A percentile compares a stretch with the other conserved stretches of the same genome.
Conservation (phyloP, 2,113 vertebrate genomes). For the Oncorhynchus mykiss region DNA sequence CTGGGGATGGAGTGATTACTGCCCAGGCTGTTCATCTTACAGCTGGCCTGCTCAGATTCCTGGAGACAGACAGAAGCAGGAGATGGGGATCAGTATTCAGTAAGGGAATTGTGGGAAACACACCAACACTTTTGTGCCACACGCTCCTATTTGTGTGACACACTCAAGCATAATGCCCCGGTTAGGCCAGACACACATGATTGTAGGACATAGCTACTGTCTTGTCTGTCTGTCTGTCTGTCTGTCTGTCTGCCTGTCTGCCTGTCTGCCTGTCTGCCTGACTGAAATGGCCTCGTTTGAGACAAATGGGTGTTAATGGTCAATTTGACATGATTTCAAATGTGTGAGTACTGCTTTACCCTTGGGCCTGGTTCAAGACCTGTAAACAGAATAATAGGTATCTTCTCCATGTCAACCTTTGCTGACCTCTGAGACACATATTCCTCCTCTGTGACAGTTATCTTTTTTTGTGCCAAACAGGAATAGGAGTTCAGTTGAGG, state of each 20-base stretch:
- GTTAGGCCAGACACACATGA: not conserved
- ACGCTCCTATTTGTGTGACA: not conserved
- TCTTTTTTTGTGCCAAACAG: not conserved
- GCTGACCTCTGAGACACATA: not conserved
- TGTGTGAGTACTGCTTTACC: not conserved
- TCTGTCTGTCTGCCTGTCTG: no score
- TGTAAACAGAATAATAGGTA: not conserved
- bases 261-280: no score
- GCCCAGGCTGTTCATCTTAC: constrained; percentile 95
- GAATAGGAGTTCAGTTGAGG: not conserved
- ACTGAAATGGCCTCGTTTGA: no score
- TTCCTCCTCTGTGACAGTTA: not conserved
- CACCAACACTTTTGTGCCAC: not conserved
- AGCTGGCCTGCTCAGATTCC: constrained; percentile 91
- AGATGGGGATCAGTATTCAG: not conserved
- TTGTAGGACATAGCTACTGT: no score
- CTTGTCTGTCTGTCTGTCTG: no score
- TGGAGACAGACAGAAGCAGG: constrained; percentile 49
- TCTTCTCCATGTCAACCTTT: not conserved
- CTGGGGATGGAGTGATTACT: constrained; percentile 97
- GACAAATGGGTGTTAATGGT: no score
- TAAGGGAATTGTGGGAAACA: not conserved
- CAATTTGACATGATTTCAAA: no score
- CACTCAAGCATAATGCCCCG: not conserved
- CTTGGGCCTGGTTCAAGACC: no score